Evolutionary conservation across 2,113 vertebrate genomes (phyloP).

Genomic region (Chloebia gouldiae): DNA sequence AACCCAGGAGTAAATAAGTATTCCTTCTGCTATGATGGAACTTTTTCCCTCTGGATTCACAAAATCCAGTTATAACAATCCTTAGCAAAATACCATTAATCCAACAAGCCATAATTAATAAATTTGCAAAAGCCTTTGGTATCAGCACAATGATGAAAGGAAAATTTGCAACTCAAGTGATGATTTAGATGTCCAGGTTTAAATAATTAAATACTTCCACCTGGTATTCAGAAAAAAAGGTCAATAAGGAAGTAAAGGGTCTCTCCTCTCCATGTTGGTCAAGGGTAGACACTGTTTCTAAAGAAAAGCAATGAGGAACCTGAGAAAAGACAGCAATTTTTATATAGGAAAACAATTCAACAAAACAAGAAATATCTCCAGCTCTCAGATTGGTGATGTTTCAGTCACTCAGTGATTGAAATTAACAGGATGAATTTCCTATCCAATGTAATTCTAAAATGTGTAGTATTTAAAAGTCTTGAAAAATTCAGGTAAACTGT

Average conservation of each 20-base stretch:
- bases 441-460: not conserved
- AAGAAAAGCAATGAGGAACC: not conserved
- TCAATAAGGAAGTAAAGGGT: not conserved
- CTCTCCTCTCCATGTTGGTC: not conserved
- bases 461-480: not conserved
- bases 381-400: not conserved
- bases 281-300: not conserved
- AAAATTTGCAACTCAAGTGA: not conserved
- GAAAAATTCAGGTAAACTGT: not conserved
- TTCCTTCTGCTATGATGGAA: not conserved
- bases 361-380: not conserved
- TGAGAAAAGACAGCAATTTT: not conserved
- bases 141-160: not conserved
- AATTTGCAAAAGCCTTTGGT: not conserved
- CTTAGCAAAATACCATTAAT: not conserved
- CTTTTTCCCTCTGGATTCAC: not conserved
- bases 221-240: not conserved
- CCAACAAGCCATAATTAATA: not conserved
- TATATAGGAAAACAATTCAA: not conserved
- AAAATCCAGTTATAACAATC: not conserved
- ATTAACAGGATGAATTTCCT: not conserved
- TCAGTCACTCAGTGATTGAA: not conserved
- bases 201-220: not conserved
- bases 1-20: not conserved
- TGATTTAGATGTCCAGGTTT: not conserved